These are phyloP conservation scores for Ageneiosus marmoratus DNA, from an alignment of 2,113 vertebrate species.

Conservation along the genomic window DNA sequence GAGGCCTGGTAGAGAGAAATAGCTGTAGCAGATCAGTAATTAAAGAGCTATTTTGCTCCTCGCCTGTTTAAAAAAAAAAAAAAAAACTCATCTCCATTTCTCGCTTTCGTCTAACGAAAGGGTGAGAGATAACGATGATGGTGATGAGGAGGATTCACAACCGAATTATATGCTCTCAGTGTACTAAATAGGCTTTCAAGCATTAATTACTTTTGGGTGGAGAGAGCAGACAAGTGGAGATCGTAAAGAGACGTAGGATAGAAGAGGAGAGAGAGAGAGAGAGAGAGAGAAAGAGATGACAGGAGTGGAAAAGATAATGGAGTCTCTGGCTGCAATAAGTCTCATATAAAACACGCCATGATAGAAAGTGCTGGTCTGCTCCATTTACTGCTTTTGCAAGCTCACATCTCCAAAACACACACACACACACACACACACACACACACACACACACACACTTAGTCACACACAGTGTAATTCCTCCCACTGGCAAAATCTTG, in stretches of 20 bases:
- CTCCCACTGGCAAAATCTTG: slow-evolving; percentile 10
- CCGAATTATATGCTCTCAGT: slow-evolving; percentile 16
- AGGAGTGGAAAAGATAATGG: slow-evolving; percentile 13
- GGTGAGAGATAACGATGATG: slow-evolving; percentile 20
- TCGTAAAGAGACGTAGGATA: not conserved
- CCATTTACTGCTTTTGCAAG: slow-evolving; percentile 2
- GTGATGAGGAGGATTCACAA: not conserved
- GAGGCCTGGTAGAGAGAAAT: not conserved
- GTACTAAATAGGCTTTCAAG: slow-evolving; percentile 26
- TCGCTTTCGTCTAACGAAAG: slow-evolving; percentile 13
- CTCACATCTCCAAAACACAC: not conserved
- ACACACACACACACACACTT: slow-evolving; percentile 21
- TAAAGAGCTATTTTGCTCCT: slow-evolving; percentile 12
- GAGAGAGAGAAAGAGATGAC: not conserved
- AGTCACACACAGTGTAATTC: slow-evolving; percentile 18
- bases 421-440: not conserved
- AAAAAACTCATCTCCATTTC: slow-evolving; percentile 23
- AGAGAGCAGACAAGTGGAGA: not conserved
- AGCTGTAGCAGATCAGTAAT: slow-evolving; percentile 21
- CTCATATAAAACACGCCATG: slow-evolving; percentile 7
- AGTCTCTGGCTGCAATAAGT: slow-evolving; percentile 17
- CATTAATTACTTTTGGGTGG: slow-evolving; percentile 28
- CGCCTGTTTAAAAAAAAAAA: not conserved
- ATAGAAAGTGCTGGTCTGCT: slow-evolving; percentile 1
- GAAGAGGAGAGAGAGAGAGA: not conserved